Conservation (phyloP, 2,797 vertebrate genomes). For the Capromys pilorides region DNA sequence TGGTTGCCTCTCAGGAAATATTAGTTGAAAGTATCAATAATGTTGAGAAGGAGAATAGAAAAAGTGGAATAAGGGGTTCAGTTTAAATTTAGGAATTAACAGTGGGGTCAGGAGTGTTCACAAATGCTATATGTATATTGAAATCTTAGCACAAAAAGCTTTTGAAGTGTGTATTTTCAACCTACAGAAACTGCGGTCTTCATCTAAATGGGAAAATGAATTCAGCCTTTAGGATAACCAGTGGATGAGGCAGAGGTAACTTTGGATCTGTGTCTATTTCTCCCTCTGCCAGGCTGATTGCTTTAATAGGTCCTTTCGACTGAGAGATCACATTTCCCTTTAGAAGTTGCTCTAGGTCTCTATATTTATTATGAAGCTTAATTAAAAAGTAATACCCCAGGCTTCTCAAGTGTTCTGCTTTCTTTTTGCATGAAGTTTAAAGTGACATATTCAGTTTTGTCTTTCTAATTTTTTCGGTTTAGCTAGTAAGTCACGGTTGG, state of each 20-base stretch:
- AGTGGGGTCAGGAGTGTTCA: neutral
- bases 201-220: neutral
- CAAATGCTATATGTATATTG: neutral
- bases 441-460: slow-evolving; percentile 50
- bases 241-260: neutral
- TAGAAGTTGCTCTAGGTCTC: slow-evolving; percentile 24
- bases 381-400: slow-evolving; percentile 42
- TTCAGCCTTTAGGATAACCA: neutral
- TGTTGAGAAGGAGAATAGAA: slow-evolving; percentile 14
- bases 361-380: slow-evolving; percentile 41
- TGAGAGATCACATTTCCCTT: neutral
- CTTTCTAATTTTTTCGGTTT: neutral
- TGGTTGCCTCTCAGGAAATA: neutral
- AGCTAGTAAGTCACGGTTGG: neutral
- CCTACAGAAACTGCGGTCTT: neutral
- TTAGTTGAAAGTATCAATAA: neutral
- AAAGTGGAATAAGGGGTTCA: neutral
- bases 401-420: slow-evolving; percentile 15
- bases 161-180: slow-evolving; percentile 25
- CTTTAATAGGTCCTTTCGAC: slow-evolving; percentile 1
- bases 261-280: neutral
- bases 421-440: neutral
- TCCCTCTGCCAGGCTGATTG: neutral
- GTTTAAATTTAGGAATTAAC: slow-evolving; percentile 20
- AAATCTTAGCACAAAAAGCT: neutral